phyloP scores from a whole-genome alignment of 2,888 invertebrate genomes.

The Acrobasis consociella region DNA sequence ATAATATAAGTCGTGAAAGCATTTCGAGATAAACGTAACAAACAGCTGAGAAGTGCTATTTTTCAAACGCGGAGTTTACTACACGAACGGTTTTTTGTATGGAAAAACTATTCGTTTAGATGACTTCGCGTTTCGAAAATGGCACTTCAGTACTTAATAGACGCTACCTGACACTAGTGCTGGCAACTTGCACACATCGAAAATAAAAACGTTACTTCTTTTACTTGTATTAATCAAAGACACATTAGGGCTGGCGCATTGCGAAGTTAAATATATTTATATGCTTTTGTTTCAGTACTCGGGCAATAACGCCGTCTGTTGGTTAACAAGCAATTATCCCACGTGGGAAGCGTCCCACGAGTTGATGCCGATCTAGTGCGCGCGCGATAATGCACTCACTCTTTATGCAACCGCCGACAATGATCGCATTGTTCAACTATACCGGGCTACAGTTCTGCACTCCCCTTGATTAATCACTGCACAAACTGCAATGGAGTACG shows the following conservation, averaged over 20 bases:
- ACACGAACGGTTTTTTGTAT: too few relatives aligned
- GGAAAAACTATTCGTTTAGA: too few relatives aligned
- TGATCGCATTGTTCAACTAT: slow-evolving; percentile 52
- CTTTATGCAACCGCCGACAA: slow-evolving; percentile 49
- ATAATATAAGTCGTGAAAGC: too few relatives aligned
- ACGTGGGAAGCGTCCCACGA: slow-evolving; percentile 76
- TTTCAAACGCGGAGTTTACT: too few relatives aligned
- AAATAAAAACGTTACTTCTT: background rate
- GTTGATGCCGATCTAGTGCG: slow-evolving; percentile 45
- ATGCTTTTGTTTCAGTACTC: slow-evolving; percentile 7
- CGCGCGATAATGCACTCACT: slow-evolving; percentile 58
- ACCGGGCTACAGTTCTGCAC: slow-evolving; percentile 41
- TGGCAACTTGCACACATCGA: too few relatives aligned
- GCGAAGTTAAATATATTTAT: background rate
- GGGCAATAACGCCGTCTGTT: slow-evolving; percentile 46
- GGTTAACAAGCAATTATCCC: slow-evolving; percentile 64
- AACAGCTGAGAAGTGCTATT: too few relatives aligned
- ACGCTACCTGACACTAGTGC: too few relatives aligned
- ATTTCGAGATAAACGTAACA: too few relatives aligned
- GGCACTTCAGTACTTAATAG: too few relatives aligned
- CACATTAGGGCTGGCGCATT: background rate
- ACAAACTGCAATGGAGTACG: slow-evolving; percentile 48
- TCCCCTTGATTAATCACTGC: slow-evolving; percentile 46
- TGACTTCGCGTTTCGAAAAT: too few relatives aligned
- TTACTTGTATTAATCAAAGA: background rate